A percentile compares a stretch with the other conserved stretches of the same genome.
Conservation (phyloP, 2,888 invertebrate genomes). For the Sepioteuthis lessoniana region DNA sequence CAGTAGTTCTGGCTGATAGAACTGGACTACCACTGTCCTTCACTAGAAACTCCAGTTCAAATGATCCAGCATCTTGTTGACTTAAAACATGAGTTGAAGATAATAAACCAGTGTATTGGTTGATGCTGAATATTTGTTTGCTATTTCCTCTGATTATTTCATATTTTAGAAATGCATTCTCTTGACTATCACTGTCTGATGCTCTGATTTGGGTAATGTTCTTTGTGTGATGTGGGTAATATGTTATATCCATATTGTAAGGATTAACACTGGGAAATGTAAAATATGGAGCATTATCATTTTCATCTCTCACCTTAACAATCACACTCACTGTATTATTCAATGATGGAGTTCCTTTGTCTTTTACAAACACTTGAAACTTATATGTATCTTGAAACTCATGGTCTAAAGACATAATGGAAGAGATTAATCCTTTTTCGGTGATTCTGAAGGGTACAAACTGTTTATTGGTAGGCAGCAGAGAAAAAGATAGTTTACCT, state of each 20-base stretch:
- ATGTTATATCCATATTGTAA: background rate
- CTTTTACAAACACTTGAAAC: background rate
- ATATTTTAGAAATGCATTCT: slow-evolving; percentile 33
- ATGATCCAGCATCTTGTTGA: background rate
- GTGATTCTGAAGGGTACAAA: background rate
- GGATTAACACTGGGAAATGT: slow-evolving; percentile 33
- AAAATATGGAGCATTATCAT: slow-evolving; percentile 23
- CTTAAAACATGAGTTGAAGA: slow-evolving; percentile 33
- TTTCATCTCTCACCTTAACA: slow-evolving; percentile 33
- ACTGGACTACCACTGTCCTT: slow-evolving; percentile 23
- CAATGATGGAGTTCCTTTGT: slow-evolving; percentile 1
- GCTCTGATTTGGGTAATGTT: background rate
- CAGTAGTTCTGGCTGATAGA: slow-evolving; percentile 14
- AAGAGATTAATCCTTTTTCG: background rate
- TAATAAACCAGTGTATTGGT: slow-evolving; percentile 8
- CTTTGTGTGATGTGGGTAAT: background rate
- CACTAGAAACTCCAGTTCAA: background rate
- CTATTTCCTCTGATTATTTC: slow-evolving; percentile 33
- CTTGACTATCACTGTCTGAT: slow-evolving; percentile 21
- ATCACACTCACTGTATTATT: slow-evolving; percentile 12
- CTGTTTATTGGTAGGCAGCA: background rate
- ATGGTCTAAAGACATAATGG: background rate
- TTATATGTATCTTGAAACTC: slow-evolving; percentile 21
- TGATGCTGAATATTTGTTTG: slow-evolving; percentile 1
- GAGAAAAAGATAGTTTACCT: background rate